Evolutionary conservation across 2,113 vertebrate species (phyloP).

Genomic region (Holacanthus passer): DNA sequence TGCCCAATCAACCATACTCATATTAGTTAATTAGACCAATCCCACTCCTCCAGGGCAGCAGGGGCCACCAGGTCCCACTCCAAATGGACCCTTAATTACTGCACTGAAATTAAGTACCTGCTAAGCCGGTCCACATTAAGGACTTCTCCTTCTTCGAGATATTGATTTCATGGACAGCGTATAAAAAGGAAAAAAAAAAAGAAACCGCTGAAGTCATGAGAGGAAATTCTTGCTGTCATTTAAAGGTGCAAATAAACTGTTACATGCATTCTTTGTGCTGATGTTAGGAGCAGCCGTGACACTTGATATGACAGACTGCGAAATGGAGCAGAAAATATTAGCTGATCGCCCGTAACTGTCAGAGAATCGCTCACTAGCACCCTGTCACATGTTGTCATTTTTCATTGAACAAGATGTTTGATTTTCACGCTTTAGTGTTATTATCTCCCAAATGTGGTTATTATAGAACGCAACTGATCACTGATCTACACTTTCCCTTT

Average conservation of each 20-base stretch:
- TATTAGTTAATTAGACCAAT: constrained; percentile 82
- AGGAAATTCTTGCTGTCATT: constrained; percentile 52
- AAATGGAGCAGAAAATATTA: constrained; percentile 77
- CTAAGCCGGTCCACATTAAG: constrained; percentile 73
- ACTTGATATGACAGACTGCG: constrained; percentile 72
- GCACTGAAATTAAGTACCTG: constrained; percentile 80
- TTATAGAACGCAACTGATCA: constrained; percentile 24
- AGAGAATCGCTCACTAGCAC: constrained; percentile 38
- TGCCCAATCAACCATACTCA: constrained; percentile 69
- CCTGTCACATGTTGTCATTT: constrained; percentile 54
- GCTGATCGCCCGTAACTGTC: constrained; percentile 58
- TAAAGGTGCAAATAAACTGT: constrained; percentile 60
- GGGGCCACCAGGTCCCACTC: constrained; percentile 77
- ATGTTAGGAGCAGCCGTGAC: constrained; percentile 61
- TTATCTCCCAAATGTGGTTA: constrained; percentile 24
- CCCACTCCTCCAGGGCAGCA: constrained; percentile 74
- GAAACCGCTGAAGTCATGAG: constrained; percentile 56
- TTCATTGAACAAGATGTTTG: constrained; percentile 18
- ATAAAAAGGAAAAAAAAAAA: constrained; percentile 63
- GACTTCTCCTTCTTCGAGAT: constrained; percentile 66
- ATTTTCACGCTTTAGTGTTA: constrained; percentile 4
- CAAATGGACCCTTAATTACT: constrained; percentile 84
- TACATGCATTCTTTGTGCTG: constrained; percentile 68
- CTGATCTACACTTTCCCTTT: constrained; percentile 11
- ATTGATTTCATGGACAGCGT: constrained; percentile 79